Evolutionary conservation across 2,113 vertebrate genomes (phyloP), one percentile per base, ranked within the genome.

Genomic region (Alligator sinensis): DNA sequence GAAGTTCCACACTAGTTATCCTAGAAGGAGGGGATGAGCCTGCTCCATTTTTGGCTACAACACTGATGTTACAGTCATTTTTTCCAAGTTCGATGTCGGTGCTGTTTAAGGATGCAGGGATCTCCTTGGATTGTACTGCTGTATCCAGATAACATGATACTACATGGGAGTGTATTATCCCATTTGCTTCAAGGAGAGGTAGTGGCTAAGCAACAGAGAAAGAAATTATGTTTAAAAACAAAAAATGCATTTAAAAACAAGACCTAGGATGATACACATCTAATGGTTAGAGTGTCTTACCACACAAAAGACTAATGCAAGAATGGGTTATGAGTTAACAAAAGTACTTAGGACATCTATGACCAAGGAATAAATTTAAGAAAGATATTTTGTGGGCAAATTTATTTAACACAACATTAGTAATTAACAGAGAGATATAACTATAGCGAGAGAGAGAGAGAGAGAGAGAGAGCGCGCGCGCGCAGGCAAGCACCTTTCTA

Each of bases 1-100:
- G 97, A 91, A 98, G 94, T 68, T 98, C 97, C 84, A 97, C 85
- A 0, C 97, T 98, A 1, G 96, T 97, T 96, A 98, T 98, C 77
- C 22, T 94, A 1, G 98, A 98, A 86, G 98, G 96, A 11, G 97
- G 98, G 5, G 98, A 98, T 0, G 82, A 92, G 7, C 98, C 98
- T 1, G 84, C 98, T 0, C 86, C 95, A 84, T 98, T 98, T 84
- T 93, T 97, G 16, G 98, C 98, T 64, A 96, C 96, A 82, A 98
- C 98, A 0, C 66, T 97, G 88, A 98, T 95, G 79, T 97, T 82
- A 80, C 97, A 98, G 87, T 98, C 97, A 1, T 88, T 95, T 83
- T 62, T 95, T 19, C 92, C 95, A 27, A 98, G 96, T 15, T 92
- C 90, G 86, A 98, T 95, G 72, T 97, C 96, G 16, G 97, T 98